Conservation (phyloP, 2,113 vertebrate genomes). For the Sapayoa aenigma region DNA sequence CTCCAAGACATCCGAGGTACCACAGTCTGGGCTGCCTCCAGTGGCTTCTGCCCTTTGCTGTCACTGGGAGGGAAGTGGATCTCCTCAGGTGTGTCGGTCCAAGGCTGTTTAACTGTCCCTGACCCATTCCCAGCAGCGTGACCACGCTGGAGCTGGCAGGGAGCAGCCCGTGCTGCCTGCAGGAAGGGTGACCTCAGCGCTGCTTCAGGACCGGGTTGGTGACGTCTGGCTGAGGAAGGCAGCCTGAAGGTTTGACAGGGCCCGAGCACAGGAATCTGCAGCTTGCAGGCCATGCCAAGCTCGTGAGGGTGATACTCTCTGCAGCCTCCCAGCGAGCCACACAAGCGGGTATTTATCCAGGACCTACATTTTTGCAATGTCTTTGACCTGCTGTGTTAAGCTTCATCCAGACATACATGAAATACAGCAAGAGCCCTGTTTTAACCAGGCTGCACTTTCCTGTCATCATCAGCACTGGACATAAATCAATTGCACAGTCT, state of each 20-base stretch:
- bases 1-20: background rate
- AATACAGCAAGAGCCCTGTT: background rate
- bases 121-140: background rate
- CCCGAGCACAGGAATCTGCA: background rate
- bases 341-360: background rate
- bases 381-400: background rate
- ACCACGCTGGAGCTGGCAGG: background rate
- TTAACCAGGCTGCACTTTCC: background rate
- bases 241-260: background rate
- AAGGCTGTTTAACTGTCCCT: fast-evolving
- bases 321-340: background rate
- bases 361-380: background rate
- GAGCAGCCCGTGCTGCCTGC: background rate
- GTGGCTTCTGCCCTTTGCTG: background rate
- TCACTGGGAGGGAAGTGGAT: background rate
- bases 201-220: too few species aligned
- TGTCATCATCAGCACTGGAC: background rate
- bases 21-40: background rate
- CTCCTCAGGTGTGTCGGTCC: background rate
- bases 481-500: background rate
- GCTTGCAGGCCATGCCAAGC: background rate
- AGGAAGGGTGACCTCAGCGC: background rate
- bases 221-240: background rate
- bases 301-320: background rate
- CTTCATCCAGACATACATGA: background rate